Percentiles rank a stretch among this genome's conserved stretches.
phyloP scores from a whole-genome alignment of 1,140 invertebrate genomes.

The Drosophila kikkawai region DNA sequence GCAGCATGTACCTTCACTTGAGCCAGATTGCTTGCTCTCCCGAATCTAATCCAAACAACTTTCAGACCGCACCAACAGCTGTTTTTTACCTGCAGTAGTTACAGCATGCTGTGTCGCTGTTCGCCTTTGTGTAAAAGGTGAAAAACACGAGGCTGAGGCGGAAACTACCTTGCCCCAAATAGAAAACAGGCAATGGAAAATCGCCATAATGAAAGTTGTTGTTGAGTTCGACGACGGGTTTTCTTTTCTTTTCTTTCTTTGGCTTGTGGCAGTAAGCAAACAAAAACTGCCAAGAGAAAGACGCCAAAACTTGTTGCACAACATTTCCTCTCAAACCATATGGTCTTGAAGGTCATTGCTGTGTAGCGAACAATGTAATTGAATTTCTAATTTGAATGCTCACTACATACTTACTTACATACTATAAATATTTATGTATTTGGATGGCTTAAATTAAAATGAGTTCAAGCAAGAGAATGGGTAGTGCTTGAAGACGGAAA shows the following conservation, averaged over 20 bases:
- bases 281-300: slow-evolving; percentile 27
- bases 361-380: slow-evolving; percentile 23
- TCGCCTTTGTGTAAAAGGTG: slow-evolving; percentile 35
- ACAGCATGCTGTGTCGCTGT: slow-evolving; percentile 22
- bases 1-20: slow-evolving; percentile 13
- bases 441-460: neutral
- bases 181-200: slow-evolving; percentile 39
- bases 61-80: slow-evolving; percentile 62
- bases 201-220: slow-evolving; percentile 48
- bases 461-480: slow-evolving; percentile 12
- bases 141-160: slow-evolving; percentile 67
- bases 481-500: slow-evolving; percentile 27
- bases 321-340: slow-evolving; percentile 36
- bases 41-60: slow-evolving; percentile 56
- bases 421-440: neutral
- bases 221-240: slow-evolving; percentile 21
- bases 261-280: slow-evolving; percentile 26
- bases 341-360: slow-evolving; percentile 64
- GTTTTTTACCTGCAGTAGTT: slow-evolving; percentile 27
- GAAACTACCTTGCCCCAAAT: slow-evolving; percentile 81
- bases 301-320: slow-evolving; percentile 76
- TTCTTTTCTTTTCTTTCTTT: slow-evolving; percentile 44
- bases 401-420: slow-evolving; percentile 10
- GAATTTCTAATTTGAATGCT: slow-evolving; percentile 41
- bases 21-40: slow-evolving; percentile 17